A percentile compares a stretch with the other conserved stretches of the same genome.
These are phyloP conservation scores for Catagonus wagneri DNA, from an alignment of 2,113 vertebrate genomes.

Conservation along the genomic window DNA sequence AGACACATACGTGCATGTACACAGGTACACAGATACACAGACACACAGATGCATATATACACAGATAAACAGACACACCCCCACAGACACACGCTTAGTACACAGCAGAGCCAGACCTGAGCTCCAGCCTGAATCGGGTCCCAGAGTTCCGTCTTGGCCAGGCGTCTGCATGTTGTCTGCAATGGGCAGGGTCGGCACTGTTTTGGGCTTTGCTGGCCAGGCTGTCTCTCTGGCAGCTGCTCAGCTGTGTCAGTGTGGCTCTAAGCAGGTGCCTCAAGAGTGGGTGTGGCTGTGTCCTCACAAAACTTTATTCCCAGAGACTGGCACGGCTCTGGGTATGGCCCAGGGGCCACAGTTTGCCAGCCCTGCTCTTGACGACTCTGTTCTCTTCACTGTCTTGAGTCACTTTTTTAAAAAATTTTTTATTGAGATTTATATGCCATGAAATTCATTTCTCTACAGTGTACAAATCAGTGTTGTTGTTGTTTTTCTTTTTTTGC, in stretches of 20 bases:
- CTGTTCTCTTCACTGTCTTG: neutral
- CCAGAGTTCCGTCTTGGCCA: neutral
- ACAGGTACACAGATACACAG: no score
- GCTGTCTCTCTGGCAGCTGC: neutral
- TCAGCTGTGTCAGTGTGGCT: neutral
- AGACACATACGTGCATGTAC: no score
- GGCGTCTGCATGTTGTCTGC: neutral
- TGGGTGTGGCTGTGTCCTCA: neutral
- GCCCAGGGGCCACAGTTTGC: neutral
- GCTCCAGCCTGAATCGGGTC: neutral
- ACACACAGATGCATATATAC: no score
- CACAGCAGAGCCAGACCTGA: neutral
- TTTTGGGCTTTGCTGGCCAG: neutral
- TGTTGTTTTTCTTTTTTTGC: no score
- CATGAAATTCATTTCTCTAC: neutral
- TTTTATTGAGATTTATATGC: neutral
- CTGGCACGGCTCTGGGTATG: neutral
- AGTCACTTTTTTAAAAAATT: neutral
- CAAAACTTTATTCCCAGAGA: constrained; percentile 5
- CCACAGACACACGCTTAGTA: neutral
- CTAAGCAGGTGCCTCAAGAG: neutral
- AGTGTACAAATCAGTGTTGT: no score
- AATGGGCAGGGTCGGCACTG: neutral
- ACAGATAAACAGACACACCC: no score
- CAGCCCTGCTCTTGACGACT: neutral